Evolutionary conservation across 2,888 invertebrate genomes (phyloP).

Genomic region (Hipparchia sbordonii): DNA sequence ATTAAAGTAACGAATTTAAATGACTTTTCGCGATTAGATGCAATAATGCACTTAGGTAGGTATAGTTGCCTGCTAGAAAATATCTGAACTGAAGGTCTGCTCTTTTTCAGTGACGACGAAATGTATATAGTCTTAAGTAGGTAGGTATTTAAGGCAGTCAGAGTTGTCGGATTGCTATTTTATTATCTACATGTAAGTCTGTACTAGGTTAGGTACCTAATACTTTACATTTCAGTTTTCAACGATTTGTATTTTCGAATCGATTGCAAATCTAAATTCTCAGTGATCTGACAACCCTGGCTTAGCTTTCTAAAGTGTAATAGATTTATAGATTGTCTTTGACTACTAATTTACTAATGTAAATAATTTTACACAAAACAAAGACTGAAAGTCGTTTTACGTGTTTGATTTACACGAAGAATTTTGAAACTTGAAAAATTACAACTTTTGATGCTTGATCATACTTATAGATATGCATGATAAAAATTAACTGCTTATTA

Average conservation of each 20-base stretch:
- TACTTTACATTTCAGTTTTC: neutral
- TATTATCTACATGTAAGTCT: too few species aligned
- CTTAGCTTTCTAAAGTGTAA: neutral
- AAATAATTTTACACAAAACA: neutral
- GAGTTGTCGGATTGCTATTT: too few species aligned
- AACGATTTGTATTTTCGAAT: neutral
- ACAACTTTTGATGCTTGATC: neutral
- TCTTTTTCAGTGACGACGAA: too few species aligned
- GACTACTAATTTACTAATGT: neutral
- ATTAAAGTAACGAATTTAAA: too few species aligned
- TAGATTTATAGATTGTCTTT: neutral
- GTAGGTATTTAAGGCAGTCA: too few species aligned
- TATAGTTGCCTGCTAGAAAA: too few species aligned
- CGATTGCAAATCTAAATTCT: neutral
- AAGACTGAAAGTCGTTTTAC: slow-evolving; percentile 7
- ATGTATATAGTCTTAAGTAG: too few species aligned
- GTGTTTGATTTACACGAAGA: neutral
- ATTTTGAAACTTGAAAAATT: neutral
- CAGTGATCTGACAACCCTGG: neutral
- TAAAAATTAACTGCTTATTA: neutral
- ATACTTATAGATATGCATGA: neutral
- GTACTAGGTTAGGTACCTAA: too few species aligned
- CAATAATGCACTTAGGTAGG: too few species aligned
- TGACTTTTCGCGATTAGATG: too few species aligned
- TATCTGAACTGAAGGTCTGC: too few species aligned